Evolutionary conservation across 1,140 invertebrate species (phyloP).

Genomic region (Oncopeltus fasciatus): DNA sequence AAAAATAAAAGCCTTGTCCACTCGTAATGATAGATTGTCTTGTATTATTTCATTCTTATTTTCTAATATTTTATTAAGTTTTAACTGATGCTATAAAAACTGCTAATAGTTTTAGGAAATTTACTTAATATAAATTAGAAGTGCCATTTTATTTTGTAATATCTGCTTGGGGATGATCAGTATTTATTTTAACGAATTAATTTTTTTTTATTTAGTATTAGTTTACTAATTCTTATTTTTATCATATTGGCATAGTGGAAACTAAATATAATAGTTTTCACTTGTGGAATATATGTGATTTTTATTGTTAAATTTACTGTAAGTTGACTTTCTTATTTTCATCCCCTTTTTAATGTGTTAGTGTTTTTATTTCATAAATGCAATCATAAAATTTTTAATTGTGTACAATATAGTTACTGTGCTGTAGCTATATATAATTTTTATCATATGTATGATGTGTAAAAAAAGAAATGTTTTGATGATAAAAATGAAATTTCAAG

Average conservation of each 20-base stretch:
- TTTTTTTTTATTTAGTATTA: background rate
- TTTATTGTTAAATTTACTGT: too few relatives aligned
- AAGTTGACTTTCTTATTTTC: too few relatives aligned
- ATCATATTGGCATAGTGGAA: background rate
- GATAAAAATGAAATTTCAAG: background rate
- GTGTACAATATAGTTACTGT: background rate
- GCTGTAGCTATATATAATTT: background rate
- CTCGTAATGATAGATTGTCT: background rate
- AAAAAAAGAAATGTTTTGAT: constrained; percentile 1
- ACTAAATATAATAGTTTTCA: constrained; percentile 1
- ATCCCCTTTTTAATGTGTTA: background rate
- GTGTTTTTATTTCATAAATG: background rate
- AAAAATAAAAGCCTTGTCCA: constrained; percentile 5
- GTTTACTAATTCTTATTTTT: background rate
- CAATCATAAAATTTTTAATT: background rate
- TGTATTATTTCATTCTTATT: background rate
- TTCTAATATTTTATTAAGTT: background rate
- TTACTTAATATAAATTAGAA: constrained; percentile 7
- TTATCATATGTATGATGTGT: background rate
- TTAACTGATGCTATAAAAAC: background rate
- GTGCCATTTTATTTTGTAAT: constrained; percentile 7
- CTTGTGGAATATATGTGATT: constrained; percentile 5
- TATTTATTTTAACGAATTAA: background rate
- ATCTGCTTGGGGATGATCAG: background rate
- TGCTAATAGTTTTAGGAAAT: background rate